A percentile compares a stretch with the other conserved stretches of the same genome.
Evolutionary conservation across 2,888 invertebrate genomes (phyloP).

Genomic region (Folsomia candida): DNA sequence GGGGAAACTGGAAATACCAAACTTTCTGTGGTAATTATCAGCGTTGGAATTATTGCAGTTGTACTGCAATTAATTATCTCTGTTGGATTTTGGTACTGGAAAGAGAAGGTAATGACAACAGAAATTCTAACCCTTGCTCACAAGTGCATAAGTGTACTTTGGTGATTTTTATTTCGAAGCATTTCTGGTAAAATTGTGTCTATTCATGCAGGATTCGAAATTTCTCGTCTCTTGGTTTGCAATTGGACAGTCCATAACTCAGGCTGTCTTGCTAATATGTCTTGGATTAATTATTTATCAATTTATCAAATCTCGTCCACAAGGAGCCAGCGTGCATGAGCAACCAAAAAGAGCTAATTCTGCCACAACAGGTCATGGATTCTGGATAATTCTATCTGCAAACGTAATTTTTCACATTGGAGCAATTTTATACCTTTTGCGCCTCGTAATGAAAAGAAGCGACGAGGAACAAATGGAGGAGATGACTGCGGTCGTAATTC

Average conservation of each 20-base stretch:
- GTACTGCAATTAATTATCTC: conserved; percentile 3
- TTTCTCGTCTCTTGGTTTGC: not conserved
- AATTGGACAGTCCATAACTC: conserved; percentile 2
- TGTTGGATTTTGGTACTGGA: not conserved
- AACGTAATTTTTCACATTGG: conserved; percentile 16
- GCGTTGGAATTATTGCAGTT: not conserved
- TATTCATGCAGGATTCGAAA: conserved; percentile 4
- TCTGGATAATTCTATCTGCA: not conserved
- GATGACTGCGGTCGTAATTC: conserved; percentile 8
- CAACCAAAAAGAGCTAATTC: not conserved
- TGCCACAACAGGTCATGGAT: conserved; percentile 3
- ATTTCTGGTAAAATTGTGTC: too few relatives aligned
- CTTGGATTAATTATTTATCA: not conserved
- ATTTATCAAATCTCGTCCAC: not conserved
- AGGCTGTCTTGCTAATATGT: not conserved
- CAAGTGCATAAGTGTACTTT: too few relatives aligned
- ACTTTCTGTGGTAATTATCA: not conserved
- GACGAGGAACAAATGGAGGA: not conserved
- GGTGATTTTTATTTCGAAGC: too few relatives aligned
- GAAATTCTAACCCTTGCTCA: too few relatives aligned
- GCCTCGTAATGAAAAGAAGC: conserved; percentile 3
- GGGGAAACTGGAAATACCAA: not conserved
- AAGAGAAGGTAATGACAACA: conserved; percentile 11
- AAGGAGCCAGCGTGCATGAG: not conserved
- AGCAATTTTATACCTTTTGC: conserved; percentile 5